A percentile compares a stretch with the other conserved stretches of the same genome.
Conservation (phyloP, 2,113 vertebrate genomes). For the Rattus rattus region DNA sequence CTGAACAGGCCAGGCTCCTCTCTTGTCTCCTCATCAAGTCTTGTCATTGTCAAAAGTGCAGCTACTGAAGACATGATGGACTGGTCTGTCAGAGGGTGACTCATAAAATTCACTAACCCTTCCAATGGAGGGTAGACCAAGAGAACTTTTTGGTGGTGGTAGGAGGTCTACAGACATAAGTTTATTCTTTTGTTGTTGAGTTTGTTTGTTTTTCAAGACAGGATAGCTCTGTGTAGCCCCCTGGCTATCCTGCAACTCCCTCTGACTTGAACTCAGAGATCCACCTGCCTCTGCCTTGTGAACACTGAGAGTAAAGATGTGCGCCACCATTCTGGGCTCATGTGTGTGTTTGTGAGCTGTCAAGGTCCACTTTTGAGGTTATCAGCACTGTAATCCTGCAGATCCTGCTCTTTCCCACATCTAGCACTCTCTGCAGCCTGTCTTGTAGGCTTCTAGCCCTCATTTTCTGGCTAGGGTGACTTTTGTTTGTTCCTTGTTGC, state of each 20-base stretch:
- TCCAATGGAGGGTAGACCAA: not conserved
- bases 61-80: not conserved
- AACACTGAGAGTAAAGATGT: not conserved
- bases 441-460: not conserved
- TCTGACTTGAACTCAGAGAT: not conserved
- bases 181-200: conserved; percentile 6
- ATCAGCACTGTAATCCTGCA: not conserved
- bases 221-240: not conserved
- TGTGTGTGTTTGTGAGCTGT: not conserved
- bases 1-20: not conserved
- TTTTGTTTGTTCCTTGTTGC: conserved; percentile 40
- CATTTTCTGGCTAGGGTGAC: not conserved
- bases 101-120: not conserved
- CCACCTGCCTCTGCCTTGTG: not conserved
- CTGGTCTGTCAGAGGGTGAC: not conserved
- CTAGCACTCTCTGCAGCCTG: not conserved
- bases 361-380: not conserved
- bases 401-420: not conserved
- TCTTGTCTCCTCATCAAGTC: not conserved
- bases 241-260: not conserved
- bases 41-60: not conserved
- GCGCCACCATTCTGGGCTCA: not conserved
- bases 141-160: not conserved
- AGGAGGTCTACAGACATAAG: not conserved
- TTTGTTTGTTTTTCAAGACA: not conserved